Evolutionary conservation across 2,888 invertebrate genomes (phyloP).

Genomic region (Phaedon cochleariae): DNA sequence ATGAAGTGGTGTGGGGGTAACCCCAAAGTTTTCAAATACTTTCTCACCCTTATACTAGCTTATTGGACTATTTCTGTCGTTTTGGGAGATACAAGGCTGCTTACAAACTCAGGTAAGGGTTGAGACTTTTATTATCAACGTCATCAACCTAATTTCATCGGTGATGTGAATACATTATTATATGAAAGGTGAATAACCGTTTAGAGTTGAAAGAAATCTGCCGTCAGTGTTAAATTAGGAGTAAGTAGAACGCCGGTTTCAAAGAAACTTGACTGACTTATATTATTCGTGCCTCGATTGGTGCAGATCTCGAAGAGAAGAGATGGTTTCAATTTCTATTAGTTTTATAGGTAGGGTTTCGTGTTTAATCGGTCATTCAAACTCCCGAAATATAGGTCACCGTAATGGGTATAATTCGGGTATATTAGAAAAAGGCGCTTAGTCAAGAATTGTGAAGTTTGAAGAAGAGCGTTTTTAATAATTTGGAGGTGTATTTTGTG

Average conservation of each 20-base stretch:
- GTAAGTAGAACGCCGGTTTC: not conserved
- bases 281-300: no score
- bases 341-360: not conserved
- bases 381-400: not conserved
- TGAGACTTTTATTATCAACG: not conserved
- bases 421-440: no score
- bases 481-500: no score
- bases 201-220: not conserved
- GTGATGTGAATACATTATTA: not conserved
- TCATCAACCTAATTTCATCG: not conserved
- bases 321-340: no score
- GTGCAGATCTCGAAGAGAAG: no score
- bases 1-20: constrained; percentile 53
- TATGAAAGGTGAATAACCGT: not conserved
- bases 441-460: no score
- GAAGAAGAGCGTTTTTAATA: no score
- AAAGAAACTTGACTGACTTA: not conserved
- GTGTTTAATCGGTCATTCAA: not conserved
- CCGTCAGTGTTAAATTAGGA: not conserved
- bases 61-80: constrained; percentile 51
- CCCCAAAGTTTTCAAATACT: constrained; percentile 48
- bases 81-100: constrained; percentile 49
- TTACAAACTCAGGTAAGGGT: constrained; percentile 38
- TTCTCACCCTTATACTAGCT: constrained; percentile 45
- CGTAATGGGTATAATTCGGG: no score